Percentiles rank a stretch among this genome's conserved stretches.
Conservation (phyloP, 2,113 vertebrate genomes). For the Meriones unguiculatus region DNA sequence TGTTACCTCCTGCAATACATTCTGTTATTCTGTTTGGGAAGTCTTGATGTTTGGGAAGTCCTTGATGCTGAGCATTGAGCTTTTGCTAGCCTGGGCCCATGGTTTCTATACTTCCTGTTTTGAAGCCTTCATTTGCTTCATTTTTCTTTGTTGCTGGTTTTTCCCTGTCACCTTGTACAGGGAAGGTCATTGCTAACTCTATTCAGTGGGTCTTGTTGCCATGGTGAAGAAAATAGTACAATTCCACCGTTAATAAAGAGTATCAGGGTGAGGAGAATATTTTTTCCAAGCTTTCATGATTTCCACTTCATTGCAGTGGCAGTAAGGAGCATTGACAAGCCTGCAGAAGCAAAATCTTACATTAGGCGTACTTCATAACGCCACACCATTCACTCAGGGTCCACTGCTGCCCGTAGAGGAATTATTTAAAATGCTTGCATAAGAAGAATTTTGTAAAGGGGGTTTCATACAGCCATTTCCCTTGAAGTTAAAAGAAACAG, state of each 20-base stretch:
- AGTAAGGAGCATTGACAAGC: slow-evolving; percentile 44
- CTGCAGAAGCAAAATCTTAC: slow-evolving; percentile 59
- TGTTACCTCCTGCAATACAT: neutral
- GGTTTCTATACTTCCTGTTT: neutral
- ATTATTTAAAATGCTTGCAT: slow-evolving; percentile 71
- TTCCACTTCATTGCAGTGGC: slow-evolving; percentile 66
- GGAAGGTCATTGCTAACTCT: slow-evolving; percentile 52
- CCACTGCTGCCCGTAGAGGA: slow-evolving; percentile 67
- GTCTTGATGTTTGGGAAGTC: neutral
- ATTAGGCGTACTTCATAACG: slow-evolving; percentile 65
- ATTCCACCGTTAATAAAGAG: slow-evolving; percentile 69
- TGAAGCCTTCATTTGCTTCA: slow-evolving; percentile 5
- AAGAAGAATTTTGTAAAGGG: slow-evolving; percentile 55
- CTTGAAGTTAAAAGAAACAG: slow-evolving; percentile 61
- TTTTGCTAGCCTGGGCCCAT: neutral
- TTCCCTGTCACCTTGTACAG: slow-evolving; percentile 44
- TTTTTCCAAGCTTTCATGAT: slow-evolving; percentile 59
- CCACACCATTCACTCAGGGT: slow-evolving; percentile 64
- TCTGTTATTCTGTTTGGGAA: neutral
- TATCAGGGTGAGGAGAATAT: slow-evolving; percentile 54
- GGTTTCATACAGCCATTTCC: slow-evolving; percentile 43
- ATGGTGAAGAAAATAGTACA: slow-evolving; percentile 77
- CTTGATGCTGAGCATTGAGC: neutral
- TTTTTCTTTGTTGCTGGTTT: slow-evolving; percentile 56
- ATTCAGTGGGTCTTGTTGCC: slow-evolving; percentile 67